Conservation (phyloP, 1,140 invertebrate species). For the Procambarus virginalis region DNA sequence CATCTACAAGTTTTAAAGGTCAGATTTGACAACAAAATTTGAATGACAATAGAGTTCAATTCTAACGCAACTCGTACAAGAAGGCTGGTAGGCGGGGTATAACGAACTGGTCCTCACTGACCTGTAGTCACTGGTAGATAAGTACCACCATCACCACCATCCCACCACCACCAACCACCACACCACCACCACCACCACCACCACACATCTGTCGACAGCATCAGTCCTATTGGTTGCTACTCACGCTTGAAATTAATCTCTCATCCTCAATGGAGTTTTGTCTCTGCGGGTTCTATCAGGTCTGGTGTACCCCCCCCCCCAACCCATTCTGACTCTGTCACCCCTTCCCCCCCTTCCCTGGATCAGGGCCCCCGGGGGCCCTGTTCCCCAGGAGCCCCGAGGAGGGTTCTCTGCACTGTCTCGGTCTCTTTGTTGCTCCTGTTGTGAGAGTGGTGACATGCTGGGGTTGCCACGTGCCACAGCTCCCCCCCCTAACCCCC, state of each 20-base stretch:
- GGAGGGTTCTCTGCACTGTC: background rate
- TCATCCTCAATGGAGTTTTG: slow-evolving; percentile 53
- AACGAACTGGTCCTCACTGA: too few relatives aligned
- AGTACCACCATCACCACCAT: too few relatives aligned
- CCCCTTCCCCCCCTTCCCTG: too few relatives aligned
- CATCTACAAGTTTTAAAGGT: too few relatives aligned
- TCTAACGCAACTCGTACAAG: too few relatives aligned
- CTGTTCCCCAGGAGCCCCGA: background rate
- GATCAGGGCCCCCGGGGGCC: too few relatives aligned
- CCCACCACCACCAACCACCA: background rate
- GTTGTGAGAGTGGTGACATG: slow-evolving; percentile 20
- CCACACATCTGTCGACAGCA: slow-evolving; percentile 50
- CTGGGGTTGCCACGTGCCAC: slow-evolving; percentile 8
- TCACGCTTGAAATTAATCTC: slow-evolving; percentile 58
- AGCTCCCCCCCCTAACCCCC: background rate
- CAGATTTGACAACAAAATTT: too few relatives aligned
- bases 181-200: background rate
- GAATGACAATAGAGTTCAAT: too few relatives aligned
- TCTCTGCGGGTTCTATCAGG: slow-evolving; percentile 37
- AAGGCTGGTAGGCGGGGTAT: too few relatives aligned
- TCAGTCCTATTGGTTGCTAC: slow-evolving; percentile 49
- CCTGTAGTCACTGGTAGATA: too few relatives aligned
- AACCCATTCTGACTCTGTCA: too few relatives aligned
- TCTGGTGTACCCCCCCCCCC: background rate
- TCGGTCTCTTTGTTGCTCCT: slow-evolving; percentile 16